A percentile compares a stretch with the other conserved stretches of the same genome.
Evolutionary conservation across 1,140 invertebrate genomes (phyloP).

Genomic region (Meloidogyne floridensis): DNA sequence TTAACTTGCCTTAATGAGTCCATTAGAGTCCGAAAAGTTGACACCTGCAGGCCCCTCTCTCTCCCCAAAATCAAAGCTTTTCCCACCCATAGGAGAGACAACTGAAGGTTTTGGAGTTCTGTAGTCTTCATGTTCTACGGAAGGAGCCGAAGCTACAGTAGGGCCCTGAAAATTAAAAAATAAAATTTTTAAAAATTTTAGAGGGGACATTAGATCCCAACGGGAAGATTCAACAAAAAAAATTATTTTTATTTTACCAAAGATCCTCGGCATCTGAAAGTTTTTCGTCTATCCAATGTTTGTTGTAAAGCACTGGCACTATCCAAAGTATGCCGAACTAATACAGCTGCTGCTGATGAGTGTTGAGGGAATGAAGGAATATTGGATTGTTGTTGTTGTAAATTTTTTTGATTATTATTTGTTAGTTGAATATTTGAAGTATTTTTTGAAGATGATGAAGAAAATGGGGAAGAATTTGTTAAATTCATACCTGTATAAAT

Average conservation of each 20-base stretch:
- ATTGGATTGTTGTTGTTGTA: conserved; percentile 5
- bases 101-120: conserved; percentile 63
- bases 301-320: conserved; percentile 46
- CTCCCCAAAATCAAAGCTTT: conserved; percentile 61
- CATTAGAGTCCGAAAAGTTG: conserved; percentile 54
- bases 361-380: background rate
- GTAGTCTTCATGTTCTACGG: conserved; percentile 65
- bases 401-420: conserved; percentile 5
- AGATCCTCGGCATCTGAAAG: conserved; percentile 47
- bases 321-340: conserved; percentile 19
- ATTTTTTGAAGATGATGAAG: background rate
- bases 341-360: conserved; percentile 24
- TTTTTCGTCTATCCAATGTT: conserved; percentile 51
- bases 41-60: conserved; percentile 23
- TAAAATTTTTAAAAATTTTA: background rate
- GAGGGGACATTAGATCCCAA: too few species aligned
- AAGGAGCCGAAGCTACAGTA: conserved; percentile 62
- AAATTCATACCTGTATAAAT: background rate
- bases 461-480: background rate
- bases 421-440: background rate
- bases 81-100: conserved; percentile 58
- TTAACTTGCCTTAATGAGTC: conserved; percentile 60
- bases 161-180: conserved; percentile 51
- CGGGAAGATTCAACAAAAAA: too few species aligned
- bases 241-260: conserved; percentile 32